Percentiles rank a stretch among this genome's conserved stretches.
These are phyloP conservation scores for Potorous gilbertii DNA, from an alignment of 2,797 vertebrate species.

Conservation along the genomic window DNA sequence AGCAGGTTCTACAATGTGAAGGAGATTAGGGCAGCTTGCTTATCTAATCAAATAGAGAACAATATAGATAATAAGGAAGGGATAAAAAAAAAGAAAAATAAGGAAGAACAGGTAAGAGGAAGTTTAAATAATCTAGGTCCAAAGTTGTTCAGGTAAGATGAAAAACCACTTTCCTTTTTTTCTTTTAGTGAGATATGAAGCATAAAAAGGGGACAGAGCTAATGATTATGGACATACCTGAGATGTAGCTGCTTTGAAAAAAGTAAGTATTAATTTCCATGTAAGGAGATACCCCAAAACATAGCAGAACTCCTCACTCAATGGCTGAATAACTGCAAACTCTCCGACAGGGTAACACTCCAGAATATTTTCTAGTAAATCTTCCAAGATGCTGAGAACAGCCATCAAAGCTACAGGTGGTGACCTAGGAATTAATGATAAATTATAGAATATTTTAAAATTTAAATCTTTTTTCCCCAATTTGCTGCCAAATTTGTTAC, in stretches of 20 bases:
- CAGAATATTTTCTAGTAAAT: conserved; percentile 92
- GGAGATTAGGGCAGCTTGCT: not conserved
- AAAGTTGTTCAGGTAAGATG: not conserved
- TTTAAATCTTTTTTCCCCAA: not conserved
- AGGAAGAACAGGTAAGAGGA: conserved; percentile 14
- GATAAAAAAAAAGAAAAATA: not conserved
- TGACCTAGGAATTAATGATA: conserved; percentile 85
- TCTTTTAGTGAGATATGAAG: not conserved
- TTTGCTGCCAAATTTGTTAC: not conserved
- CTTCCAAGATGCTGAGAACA: conserved; percentile 90
- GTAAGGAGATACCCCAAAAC: conserved; percentile 95
- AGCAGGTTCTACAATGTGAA: not conserved
- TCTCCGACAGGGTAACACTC: conserved; percentile 93
- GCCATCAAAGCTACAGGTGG: conserved; percentile 94
- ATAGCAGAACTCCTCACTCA: conserved; percentile 94
- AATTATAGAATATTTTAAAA: not conserved
- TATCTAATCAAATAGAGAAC: not conserved
- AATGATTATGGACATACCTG: conserved; percentile 86
- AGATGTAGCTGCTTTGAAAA: conserved; percentile 96
- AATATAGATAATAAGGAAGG: not conserved
- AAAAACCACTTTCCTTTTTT: not conserved
- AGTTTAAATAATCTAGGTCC: not conserved
- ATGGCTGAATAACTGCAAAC: conserved; percentile 92
- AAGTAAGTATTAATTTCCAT: conserved; percentile 96
- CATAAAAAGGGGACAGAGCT: not conserved